These are phyloP conservation scores for Ips typographus DNA, from an alignment of 1,140 invertebrate species.

Conservation along the genomic window DNA sequence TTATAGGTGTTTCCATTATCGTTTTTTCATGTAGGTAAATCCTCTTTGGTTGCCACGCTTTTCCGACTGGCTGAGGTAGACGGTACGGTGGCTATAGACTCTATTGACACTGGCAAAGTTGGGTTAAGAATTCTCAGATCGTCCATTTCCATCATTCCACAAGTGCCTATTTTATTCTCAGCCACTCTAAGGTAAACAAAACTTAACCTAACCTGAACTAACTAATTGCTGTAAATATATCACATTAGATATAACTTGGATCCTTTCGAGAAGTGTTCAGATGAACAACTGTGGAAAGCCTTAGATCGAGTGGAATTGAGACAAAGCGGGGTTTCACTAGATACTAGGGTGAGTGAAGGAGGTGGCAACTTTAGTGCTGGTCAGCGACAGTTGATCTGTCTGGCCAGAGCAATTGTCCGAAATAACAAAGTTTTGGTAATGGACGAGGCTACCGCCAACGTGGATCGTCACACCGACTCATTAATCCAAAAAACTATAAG, in stretches of 20 bases:
- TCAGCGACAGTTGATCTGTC: slow-evolving; percentile 81
- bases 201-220: background rate
- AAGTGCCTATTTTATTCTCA: slow-evolving; percentile 37
- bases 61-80: slow-evolving; percentile 61
- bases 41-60: slow-evolving; percentile 69
- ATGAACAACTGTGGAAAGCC: slow-evolving; percentile 65
- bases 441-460: slow-evolving; percentile 64
- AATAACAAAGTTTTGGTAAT: slow-evolving; percentile 59
- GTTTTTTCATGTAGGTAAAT: slow-evolving; percentile 66
- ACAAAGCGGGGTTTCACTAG: slow-evolving; percentile 58
- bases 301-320: slow-evolving; percentile 63
- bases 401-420: slow-evolving; percentile 75
- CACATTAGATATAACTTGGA: slow-evolving; percentile 72
- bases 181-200: slow-evolving; percentile 26
- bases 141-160: slow-evolving; percentile 55
- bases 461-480: slow-evolving; percentile 57
- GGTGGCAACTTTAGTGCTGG: slow-evolving; percentile 83
- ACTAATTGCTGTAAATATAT: background rate
- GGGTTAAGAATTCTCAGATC: slow-evolving; percentile 63
- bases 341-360: slow-evolving; percentile 67
- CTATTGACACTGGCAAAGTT: slow-evolving; percentile 59
- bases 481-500: slow-evolving; percentile 64
- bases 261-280: slow-evolving; percentile 71
- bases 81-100: slow-evolving; percentile 66
- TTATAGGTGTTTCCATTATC: background rate